These are phyloP conservation scores for Drosophila nigromelanica DNA, from an alignment of 1,140 invertebrate species.

Conservation along the genomic window DNA sequence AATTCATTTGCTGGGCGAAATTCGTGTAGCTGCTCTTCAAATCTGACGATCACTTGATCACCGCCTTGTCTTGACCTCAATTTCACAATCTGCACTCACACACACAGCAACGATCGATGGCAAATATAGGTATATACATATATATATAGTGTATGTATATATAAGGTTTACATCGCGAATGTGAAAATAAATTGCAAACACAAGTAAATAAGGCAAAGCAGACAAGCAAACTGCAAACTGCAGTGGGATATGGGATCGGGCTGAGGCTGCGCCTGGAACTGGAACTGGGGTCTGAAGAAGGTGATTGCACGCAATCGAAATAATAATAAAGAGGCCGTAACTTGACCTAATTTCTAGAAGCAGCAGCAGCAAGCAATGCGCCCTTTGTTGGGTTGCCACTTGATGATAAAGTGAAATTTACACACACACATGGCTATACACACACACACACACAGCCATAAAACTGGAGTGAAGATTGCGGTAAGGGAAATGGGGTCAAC, in stretches of 20 bases:
- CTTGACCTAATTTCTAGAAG: conserved; percentile 71
- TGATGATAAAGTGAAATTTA: conserved; percentile 66
- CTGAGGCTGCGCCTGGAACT: not conserved
- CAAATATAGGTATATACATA: conserved; percentile 43
- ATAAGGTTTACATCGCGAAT: conserved; percentile 5
- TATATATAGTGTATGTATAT: not conserved
- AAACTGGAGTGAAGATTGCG: conserved; percentile 14
- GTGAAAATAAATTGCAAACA: conserved; percentile 10
- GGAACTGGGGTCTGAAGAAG: not conserved
- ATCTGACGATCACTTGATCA: conserved; percentile 39
- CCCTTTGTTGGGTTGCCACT: conserved; percentile 74
- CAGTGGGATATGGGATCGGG: not conserved
- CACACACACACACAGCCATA: conserved; percentile 19
- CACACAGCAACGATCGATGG: conserved; percentile 41
- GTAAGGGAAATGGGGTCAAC: conserved; percentile 9
- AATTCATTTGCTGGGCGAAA: not conserved
- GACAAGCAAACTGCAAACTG: conserved; percentile 7
- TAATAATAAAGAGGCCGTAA: conserved; percentile 42
- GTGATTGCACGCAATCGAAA: conserved; percentile 29
- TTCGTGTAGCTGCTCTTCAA: conserved; percentile 7
- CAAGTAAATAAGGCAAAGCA: conserved; percentile 60
- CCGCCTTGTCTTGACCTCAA: conserved; percentile 66
- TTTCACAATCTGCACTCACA: conserved; percentile 50
- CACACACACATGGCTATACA: conserved; percentile 43
- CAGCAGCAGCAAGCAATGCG: conserved; percentile 1